These are phyloP conservation scores for Ceyx erithaca DNA, from an alignment of 2,797 vertebrate species.

Conservation along the genomic window DNA sequence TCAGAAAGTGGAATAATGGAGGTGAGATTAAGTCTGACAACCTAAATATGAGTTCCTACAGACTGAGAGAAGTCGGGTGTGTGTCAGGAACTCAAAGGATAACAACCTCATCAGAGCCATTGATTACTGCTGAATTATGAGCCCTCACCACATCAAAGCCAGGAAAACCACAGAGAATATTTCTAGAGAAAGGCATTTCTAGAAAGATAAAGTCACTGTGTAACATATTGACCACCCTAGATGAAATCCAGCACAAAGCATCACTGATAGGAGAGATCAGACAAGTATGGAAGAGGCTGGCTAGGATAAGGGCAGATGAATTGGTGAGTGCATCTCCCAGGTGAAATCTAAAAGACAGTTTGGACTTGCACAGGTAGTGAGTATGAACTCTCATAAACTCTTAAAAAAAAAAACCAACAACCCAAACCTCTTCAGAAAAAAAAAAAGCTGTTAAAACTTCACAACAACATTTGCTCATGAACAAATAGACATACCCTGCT, in stretches of 20 bases:
- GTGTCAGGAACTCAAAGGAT: not conserved
- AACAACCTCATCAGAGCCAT: not conserved
- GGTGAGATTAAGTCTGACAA: conserved; percentile 8
- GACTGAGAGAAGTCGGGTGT: not conserved
- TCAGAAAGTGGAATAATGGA: not conserved
- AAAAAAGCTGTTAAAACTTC: not conserved
- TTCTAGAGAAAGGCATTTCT: conserved; percentile 37
- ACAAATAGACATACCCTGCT: not conserved
- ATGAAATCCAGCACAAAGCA: conserved; percentile 1
- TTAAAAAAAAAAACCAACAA: not conserved
- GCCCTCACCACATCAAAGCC: conserved; percentile 1
- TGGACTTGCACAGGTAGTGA: not conserved
- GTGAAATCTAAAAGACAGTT: not conserved
- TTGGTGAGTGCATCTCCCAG: not conserved
- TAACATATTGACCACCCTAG: not conserved
- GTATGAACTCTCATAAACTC: not conserved
- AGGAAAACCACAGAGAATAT: not conserved
- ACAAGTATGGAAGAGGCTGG: not conserved
- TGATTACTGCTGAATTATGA: conserved; percentile 36
- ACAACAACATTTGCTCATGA: not conserved
- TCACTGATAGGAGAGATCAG: conserved; percentile 3
- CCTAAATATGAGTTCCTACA: not conserved
- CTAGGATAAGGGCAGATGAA: conserved; percentile 4
- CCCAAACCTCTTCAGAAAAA: too few relatives aligned
- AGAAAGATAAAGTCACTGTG: conserved; percentile 18